Base-by-base conservation (phyloP, 1,140 invertebrate genomes). In the Drosophila busckii region DNA sequence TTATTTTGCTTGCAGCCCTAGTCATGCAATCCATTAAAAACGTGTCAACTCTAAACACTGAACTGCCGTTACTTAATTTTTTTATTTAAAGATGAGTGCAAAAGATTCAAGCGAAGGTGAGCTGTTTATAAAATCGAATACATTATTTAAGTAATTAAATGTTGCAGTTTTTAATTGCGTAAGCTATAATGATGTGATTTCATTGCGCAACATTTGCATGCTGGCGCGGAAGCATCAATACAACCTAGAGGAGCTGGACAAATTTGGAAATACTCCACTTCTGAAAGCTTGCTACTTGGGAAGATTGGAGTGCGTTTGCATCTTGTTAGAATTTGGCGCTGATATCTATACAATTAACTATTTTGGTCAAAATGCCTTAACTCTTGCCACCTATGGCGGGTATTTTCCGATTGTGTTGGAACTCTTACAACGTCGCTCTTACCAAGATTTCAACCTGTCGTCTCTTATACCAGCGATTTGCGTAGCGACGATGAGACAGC, bases 321-420 rank as follows among this genome's bases (percentile, higher is more conserved):
- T 50, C 0, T 44, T 87, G 2, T 25, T 87, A 0, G 46, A 66
- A 3, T 71, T 66, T 3, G 65, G 70, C 0, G 85, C 64, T 0
- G 70, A 73, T 40, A 63, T 87, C 13, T 68, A 62, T 4, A 78
- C 68, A 2, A 45, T 87, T 2, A 87, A 87, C 7, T 85, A 73
- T 37, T 83, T 70, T 38, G 85, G 85, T 4, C 85, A 87, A 34
- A 87, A 87, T 34, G 85, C 85, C 0, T 37, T 87, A 15, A 87
- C 85, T 0, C 12, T 87, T 10, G 85, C 85, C 1, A 70, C 68
- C 3, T 67, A 73, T 48, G 41, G 52, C 3, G 85, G 85, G 0
- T 46, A 68, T 45, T 44, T 63, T 5, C 45, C 40, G 1, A 2
- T 87, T 23, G 75, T 87, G 5, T 15, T 52, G n/a, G 66, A 84